Evolutionary conservation across 2,888 invertebrate genomes (phyloP), one percentile per base, ranked within the genome.

Genomic region (Pachydiplax longipennis): DNA sequence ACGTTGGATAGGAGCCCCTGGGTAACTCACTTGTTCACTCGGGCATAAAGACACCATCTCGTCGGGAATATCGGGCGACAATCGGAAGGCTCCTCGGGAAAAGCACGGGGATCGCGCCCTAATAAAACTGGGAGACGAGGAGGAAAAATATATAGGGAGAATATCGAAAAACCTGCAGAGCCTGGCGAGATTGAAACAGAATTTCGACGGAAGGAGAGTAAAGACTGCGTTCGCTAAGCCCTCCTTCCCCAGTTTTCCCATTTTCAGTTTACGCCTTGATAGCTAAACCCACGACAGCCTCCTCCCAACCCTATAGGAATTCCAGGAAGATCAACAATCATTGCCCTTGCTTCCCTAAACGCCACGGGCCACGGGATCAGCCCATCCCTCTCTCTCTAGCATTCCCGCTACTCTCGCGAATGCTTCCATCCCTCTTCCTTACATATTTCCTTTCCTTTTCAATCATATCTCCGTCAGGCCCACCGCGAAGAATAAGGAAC

Each of bases 241-340:
- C 65, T 65, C 61, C 61, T 22, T 25, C 8, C 65, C n/a, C n/a
- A 6, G 65, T 73, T 31, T 65, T 73, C 73, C 73, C 73, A 73
- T 73, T 73, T 73, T 31, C 73, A 31, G 31, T 31, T 25, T 31
- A 31, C 25, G 31, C 25, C 73, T 73, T 73, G 25, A 73, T 73
- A 31, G 25, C 13, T 25, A 25, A 31, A 5, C 65, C n/a, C 65
- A 6, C 65, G 22, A 22, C 61, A 4, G 13, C 22, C 65, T 25
- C 31, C 13, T 73, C 73, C 31, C 22, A n/a, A 3, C 48, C 82
- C 82, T 31, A 1, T 48, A 82, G 53, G 82, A 48, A 53, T 83
- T 53, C 58, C 3, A 10, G 22, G 35, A 83, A 83, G 58, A 83
- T 81, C 83, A 58, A 83, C 83, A 83, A 83, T 83, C 53, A 83